Evolutionary conservation across 2,113 vertebrate species (phyloP).

Genomic region (Campylorhamphus procurvoides): DNA sequence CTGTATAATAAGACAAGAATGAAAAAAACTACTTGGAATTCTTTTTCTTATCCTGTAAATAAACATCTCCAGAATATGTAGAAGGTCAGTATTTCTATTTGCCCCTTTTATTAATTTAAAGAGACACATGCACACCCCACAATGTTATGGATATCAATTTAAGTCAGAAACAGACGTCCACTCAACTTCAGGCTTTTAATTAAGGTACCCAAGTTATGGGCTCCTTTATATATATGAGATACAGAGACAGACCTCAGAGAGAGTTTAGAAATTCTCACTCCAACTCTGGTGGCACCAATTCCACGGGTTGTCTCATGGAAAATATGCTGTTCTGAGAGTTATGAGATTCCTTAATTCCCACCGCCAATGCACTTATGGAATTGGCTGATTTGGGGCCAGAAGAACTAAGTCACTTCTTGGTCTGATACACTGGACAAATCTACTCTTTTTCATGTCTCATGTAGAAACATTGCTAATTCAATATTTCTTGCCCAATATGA

Average conservation of each 20-base stretch:
- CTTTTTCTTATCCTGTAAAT: background rate
- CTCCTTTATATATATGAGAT: background rate
- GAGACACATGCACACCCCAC: too few relatives aligned
- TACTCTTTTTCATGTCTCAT: background rate
- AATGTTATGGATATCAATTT: rapidly evolving
- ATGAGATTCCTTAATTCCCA: background rate
- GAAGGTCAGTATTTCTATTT: background rate
- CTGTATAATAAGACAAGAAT: background rate
- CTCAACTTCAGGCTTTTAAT: background rate
- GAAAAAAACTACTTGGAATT: background rate
- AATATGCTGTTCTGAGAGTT: background rate
- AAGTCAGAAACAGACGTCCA: background rate
- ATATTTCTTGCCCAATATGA: background rate
- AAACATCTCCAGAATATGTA: background rate
- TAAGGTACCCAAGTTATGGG: background rate
- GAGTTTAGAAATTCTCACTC: background rate
- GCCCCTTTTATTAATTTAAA: background rate
- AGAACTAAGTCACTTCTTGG: background rate
- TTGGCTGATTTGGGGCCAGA: background rate
- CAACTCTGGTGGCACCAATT: background rate
- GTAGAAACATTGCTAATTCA: background rate
- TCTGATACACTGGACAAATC: background rate
- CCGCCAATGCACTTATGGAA: background rate
- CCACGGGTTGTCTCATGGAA: background rate
- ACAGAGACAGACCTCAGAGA: background rate